phyloP scores from a whole-genome alignment of 2,888 invertebrate genomes.

The Ectobius pallidus region DNA sequence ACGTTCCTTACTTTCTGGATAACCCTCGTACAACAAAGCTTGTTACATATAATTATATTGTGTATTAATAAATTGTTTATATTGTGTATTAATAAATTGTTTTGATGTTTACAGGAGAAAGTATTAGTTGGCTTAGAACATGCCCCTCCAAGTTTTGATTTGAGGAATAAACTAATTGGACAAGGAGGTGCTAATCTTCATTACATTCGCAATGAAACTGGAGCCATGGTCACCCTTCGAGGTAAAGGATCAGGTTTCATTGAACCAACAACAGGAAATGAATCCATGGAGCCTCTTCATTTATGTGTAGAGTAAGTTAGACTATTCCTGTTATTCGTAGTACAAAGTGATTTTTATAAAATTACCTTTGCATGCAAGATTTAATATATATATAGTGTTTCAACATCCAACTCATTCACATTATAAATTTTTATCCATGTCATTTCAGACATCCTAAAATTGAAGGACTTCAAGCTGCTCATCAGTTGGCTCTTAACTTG shows the following conservation, averaged over 20 bases:
- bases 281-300: slow-evolving; percentile 75
- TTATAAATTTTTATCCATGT: no score
- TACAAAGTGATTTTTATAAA: no score
- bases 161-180: slow-evolving; percentile 75
- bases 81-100: no score
- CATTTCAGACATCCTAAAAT: slow-evolving; percentile 67
- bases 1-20: no score
- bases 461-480: slow-evolving; percentile 71
- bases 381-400: no score
- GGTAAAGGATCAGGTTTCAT: slow-evolving; percentile 69
- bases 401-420: no score
- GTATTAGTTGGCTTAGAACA: slow-evolving; percentile 78
- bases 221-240: slow-evolving; percentile 74
- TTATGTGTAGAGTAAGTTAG: slow-evolving; percentile 72
- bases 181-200: slow-evolving; percentile 73
- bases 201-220: slow-evolving; percentile 79
- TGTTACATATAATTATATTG: no score
- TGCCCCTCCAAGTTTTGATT: slow-evolving; percentile 76
- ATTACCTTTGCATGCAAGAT: no score
- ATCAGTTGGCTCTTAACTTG: slow-evolving; percentile 75
- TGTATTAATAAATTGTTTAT: no score
- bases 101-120: slow-evolving; percentile 63
- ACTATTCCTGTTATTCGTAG: no score
- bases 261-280: slow-evolving; percentile 62
- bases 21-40: no score